Percentiles rank a stretch among this genome's conserved stretches.
phyloP scores from a whole-genome alignment of 2,113 vertebrate genomes.

The Collichthys lucidus region DNA sequence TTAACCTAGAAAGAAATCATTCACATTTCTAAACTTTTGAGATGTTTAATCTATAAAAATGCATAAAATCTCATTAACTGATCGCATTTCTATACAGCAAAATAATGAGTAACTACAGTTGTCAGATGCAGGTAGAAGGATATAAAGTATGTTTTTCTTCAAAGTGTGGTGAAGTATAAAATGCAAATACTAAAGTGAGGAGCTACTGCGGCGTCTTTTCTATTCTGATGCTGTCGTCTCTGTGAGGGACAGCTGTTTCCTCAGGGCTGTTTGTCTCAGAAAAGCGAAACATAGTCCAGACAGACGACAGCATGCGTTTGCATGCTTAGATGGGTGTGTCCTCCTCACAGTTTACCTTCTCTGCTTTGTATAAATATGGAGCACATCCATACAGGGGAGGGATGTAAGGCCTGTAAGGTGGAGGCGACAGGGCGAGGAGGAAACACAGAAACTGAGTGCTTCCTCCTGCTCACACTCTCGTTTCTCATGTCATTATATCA shows the following conservation, averaged over 20 bases:
- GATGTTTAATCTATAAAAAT: not conserved
- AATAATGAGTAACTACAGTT: not conserved
- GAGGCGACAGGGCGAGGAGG: conserved; percentile 18
- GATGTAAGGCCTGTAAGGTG: conserved; percentile 10
- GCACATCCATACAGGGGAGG: not conserved
- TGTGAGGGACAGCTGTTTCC: conserved; percentile 73
- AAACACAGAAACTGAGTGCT: conserved; percentile 28
- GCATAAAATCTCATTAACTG: not conserved
- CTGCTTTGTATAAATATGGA: conserved; percentile 22
- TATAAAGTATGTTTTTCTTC: not conserved
- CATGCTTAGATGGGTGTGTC: conserved; percentile 56
- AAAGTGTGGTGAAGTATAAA: not conserved
- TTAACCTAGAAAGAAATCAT: not conserved
- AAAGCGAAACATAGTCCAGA: conserved; percentile 37
- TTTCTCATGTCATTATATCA: conserved; percentile 25
- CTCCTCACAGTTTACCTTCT: conserved; percentile 12
- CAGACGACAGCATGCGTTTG: conserved; percentile 37
- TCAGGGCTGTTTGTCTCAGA: conserved; percentile 21
- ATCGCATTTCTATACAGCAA: not conserved
- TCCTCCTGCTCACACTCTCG: conserved; percentile 49
- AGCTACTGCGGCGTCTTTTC: conserved; percentile 36
- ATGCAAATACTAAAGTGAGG: not conserved
- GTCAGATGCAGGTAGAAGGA: not conserved
- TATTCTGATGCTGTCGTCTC: conserved; percentile 55
- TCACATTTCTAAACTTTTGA: not conserved